Percentiles rank a stretch among this genome's conserved stretches.
phyloP scores from a whole-genome alignment of 2,888 invertebrate species.

The Thecophora atra region DNA sequence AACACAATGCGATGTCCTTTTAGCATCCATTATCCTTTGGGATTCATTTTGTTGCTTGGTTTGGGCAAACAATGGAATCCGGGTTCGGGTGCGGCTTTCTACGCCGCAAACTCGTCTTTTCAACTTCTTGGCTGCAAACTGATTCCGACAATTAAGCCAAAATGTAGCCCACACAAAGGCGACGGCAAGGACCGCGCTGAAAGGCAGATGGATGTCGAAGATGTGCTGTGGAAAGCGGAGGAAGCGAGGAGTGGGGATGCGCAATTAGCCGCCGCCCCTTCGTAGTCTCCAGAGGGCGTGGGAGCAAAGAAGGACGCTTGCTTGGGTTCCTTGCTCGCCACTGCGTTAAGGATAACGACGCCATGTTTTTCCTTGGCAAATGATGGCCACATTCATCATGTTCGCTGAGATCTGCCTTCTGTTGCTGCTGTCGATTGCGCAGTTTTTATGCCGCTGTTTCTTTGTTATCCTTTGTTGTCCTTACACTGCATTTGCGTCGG shows the following conservation, averaged over 20 bases:
- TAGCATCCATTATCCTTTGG: slow-evolving; percentile 49
- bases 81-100: slow-evolving; percentile 28
- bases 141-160: slow-evolving; percentile 63
- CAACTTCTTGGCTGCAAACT: slow-evolving; percentile 60
- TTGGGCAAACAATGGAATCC: slow-evolving; percentile 23
- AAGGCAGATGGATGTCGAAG: background rate
- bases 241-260: background rate
- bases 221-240: background rate
- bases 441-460: background rate
- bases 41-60: slow-evolving; percentile 7
- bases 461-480: slow-evolving; percentile 13
- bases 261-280: background rate
- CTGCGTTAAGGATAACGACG: slow-evolving; percentile 41
- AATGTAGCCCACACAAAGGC: background rate
- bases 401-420: slow-evolving; percentile 19
- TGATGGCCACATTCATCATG: slow-evolving; percentile 39
- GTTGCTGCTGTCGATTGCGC: background rate
- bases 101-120: slow-evolving; percentile 20
- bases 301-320: background rate
- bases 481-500: slow-evolving; percentile 13
- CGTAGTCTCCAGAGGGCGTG: background rate
- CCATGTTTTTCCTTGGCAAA: slow-evolving; percentile 39
- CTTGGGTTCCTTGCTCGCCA: slow-evolving; percentile 22
- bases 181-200: background rate
- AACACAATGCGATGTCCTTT: slow-evolving; percentile 23